Evolutionary conservation across 2,113 vertebrate species (phyloP).

Genomic region (Dasyurus viverrinus): DNA sequence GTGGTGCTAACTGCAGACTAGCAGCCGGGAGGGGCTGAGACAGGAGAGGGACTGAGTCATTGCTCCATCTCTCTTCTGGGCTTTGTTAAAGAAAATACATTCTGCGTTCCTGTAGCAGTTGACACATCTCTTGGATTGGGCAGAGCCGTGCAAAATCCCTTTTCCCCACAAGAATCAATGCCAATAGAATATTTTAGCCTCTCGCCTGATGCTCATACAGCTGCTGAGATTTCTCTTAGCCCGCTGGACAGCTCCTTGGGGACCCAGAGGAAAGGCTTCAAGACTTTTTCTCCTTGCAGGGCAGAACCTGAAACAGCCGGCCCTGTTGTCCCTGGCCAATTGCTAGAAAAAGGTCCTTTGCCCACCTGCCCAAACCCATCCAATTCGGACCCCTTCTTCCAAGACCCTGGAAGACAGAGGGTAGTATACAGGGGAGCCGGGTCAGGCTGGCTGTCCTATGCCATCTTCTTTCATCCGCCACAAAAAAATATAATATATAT

Average conservation of each 20-base stretch:
- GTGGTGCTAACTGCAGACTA: background rate
- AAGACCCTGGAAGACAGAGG: background rate
- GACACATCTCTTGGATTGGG: background rate
- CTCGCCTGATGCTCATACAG: background rate
- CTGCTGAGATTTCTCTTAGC: background rate
- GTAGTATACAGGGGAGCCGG: background rate
- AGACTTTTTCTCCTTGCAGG: background rate
- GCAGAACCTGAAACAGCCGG: background rate
- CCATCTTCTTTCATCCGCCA: background rate
- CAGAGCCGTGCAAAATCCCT: background rate
- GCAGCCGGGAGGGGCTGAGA: background rate
- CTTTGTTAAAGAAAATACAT: slow-evolving; percentile 3
- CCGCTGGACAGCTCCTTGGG: background rate
- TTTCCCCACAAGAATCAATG: background rate
- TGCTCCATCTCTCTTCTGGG: background rate
- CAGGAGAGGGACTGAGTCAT: background rate
- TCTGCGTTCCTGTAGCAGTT: background rate
- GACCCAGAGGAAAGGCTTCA: background rate
- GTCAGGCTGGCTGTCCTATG: background rate
- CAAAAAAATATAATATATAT: background rate
- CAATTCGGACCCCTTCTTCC: background rate
- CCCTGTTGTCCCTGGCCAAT: background rate
- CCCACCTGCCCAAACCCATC: background rate
- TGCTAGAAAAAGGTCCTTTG: background rate
- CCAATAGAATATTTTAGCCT: background rate